Base-by-base conservation (phyloP, 2,797 vertebrate genomes). In the Mormyrops attenuatus region DNA sequence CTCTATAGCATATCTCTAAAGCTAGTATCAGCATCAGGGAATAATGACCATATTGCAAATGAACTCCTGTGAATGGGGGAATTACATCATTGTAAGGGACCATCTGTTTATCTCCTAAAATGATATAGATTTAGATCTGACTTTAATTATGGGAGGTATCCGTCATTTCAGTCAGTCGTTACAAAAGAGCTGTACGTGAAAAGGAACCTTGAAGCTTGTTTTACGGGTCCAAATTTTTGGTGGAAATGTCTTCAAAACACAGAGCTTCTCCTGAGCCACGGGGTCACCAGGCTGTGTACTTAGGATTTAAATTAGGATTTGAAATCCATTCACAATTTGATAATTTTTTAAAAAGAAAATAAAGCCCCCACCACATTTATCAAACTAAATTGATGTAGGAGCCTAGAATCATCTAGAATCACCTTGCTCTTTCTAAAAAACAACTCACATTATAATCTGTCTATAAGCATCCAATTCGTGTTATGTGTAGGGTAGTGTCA, bases 81-180 rank as follows among this genome's bases (percentile, higher is more conserved):
- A 87, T 17, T 87, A 87, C 5, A 30, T 87, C 2, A 53, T 87
- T 87, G 85, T 50, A 87, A 87, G 30, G 30, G 52, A 34, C 26
- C 30, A 57, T 87, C 26, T 53, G 85, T 87, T 87, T 57, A 60
- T 57, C 50, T 60, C 30, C 38, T 22, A 87, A 55, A 87, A 87
- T 57, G 26, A 50, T 41, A 55, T 11, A 55, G 30, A n/a, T 30
- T 41, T 85, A 17, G 15, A 17, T 38, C 15, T 55, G 52, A 26
- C 52, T 55, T 57, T 87, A 87, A 57, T 60, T 87, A 87, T 55
- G 13, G 60, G 85, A 57, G 30, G 20, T 7, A 60, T 87, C 50
- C 85, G 57, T 55, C 6, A 20, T 57, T 60, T 41, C 15, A 53
- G 38, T 8, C 17, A 57, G 9, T 20, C 2, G 7, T 9, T 13